Evolutionary conservation across 1,140 invertebrate genomes (phyloP).

Genomic region (Uloborus diversus): DNA sequence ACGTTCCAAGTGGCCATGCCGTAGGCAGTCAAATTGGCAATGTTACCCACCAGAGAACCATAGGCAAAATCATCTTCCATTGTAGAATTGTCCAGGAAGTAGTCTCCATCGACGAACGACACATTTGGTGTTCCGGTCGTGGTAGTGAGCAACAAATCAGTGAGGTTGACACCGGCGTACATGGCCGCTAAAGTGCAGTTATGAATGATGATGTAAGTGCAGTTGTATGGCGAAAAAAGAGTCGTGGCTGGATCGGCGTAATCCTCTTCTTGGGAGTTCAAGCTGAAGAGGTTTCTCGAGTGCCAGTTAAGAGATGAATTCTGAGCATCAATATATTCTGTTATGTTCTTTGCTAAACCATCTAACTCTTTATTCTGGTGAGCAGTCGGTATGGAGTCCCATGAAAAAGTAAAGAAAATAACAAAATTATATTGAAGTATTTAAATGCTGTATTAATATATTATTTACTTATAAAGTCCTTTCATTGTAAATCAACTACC

Average conservation of each 20-base stretch:
- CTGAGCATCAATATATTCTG: constrained; percentile 25
- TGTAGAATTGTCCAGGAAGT: constrained; percentile 39
- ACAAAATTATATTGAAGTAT: neutral
- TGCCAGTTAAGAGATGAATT: neutral
- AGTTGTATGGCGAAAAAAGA: constrained; percentile 28
- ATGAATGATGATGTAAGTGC: constrained; percentile 28
- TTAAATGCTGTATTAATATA: no score
- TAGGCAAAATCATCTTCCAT: constrained; percentile 8
- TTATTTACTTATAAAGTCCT: no score
- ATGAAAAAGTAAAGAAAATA: neutral
- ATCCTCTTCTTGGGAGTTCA: neutral
- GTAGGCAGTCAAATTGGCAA: constrained; percentile 29
- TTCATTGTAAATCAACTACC: no score
- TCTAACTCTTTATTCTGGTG: constrained; percentile 61
- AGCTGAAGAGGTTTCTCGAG: constrained; percentile 18
- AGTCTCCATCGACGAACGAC: constrained; percentile 22
- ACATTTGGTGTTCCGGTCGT: neutral
- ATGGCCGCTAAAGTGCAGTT: constrained; percentile 36
- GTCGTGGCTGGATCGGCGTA: constrained; percentile 1
- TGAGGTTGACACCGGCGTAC: constrained; percentile 7
- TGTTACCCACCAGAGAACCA: neutral
- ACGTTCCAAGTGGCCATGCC: constrained; percentile 19
- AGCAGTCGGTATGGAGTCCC: neutral
- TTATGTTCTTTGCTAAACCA: constrained; percentile 60
- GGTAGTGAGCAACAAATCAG: neutral